phyloP scores from a whole-genome alignment of 1,140 invertebrate species.

The Paraescarpia echinospica region DNA sequence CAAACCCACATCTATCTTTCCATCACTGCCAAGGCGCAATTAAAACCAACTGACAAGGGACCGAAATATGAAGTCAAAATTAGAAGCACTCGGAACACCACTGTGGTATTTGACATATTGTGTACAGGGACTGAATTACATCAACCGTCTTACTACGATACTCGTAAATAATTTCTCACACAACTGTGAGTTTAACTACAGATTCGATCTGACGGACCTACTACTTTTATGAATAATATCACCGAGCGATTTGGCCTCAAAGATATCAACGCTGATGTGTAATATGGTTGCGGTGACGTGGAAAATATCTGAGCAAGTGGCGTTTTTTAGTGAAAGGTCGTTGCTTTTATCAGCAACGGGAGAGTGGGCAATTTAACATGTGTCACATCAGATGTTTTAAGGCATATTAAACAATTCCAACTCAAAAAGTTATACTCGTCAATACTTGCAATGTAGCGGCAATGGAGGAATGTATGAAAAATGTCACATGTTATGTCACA shows the following conservation, averaged over 20 bases:
- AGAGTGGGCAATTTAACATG: not conserved
- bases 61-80: not conserved
- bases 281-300: not conserved
- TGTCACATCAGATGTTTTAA: not conserved
- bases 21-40: not conserved
- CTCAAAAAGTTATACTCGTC: no score
- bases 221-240: not conserved
- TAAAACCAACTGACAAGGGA: not conserved
- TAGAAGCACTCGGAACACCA: not conserved
- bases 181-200: not conserved
- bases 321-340: not conserved
- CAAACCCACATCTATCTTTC: not conserved
- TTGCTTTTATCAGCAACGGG: not conserved
- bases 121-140: not conserved
- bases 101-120: not conserved
- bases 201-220: not conserved
- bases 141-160: not conserved
- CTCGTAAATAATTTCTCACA: not conserved
- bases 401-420: no score
- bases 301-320: not conserved
- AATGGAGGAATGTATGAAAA: no score
- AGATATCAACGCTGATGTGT: not conserved
- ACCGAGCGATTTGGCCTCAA: not conserved
- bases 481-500: no score
- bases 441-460: no score